Percentiles rank a stretch among this genome's conserved stretches.
Evolutionary conservation across 1,140 invertebrate genomes (phyloP).

Genomic region (Linepithema humile): DNA sequence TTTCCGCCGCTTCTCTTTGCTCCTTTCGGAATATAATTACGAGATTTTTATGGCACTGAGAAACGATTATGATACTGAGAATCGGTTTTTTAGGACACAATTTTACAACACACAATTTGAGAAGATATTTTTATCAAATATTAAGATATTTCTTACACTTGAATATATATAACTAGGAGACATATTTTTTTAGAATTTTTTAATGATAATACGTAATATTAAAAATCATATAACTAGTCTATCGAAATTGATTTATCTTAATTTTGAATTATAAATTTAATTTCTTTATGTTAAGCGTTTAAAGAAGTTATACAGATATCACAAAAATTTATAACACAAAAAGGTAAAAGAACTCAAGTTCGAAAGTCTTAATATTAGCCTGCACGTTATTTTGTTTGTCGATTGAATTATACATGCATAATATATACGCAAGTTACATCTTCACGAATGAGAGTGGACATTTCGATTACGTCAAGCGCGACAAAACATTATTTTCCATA

Average conservation of each 20-base stretch:
- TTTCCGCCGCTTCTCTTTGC: background rate
- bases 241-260: background rate
- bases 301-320: background rate
- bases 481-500: constrained; percentile 49
- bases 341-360: background rate
- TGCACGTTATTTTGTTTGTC: background rate
- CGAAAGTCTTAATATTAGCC: background rate
- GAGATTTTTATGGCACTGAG: background rate
- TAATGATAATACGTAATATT: background rate
- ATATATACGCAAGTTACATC: background rate
- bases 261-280: background rate
- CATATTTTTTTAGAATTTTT: background rate
- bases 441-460: background rate
- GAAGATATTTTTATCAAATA: background rate
- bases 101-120: background rate
- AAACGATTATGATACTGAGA: background rate
- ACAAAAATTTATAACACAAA: background rate
- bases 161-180: background rate
- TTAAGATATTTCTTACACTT: background rate
- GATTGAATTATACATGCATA: background rate
- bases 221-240: background rate
- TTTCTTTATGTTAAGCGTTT: background rate
- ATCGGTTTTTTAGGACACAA: background rate
- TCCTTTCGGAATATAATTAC: background rate
- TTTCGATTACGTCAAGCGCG: constrained; percentile 5